Evolutionary conservation across 2,797 vertebrate genomes (phyloP).

Genomic region (Echiichthys vipera): DNA sequence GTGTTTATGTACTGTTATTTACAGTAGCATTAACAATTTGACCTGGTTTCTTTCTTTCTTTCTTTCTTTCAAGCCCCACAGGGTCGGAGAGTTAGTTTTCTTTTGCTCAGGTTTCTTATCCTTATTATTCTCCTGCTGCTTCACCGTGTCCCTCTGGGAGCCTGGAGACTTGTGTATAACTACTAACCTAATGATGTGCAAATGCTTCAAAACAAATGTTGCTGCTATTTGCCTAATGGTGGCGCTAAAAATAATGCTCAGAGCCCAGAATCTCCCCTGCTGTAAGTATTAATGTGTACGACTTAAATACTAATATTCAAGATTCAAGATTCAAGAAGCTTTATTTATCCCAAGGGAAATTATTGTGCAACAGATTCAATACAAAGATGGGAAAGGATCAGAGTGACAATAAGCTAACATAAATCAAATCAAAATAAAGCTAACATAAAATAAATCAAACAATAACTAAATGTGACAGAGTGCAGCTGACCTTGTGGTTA

Average conservation of each 20-base stretch:
- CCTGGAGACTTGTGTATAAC: slow-evolving; percentile 32
- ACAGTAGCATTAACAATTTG: slow-evolving; percentile 68
- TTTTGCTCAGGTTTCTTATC: slow-evolving; percentile 63
- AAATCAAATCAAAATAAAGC: no score
- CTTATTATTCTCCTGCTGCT: slow-evolving; percentile 58
- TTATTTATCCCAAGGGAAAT: no score
- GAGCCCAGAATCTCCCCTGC: not conserved
- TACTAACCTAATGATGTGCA: slow-evolving; percentile 54
- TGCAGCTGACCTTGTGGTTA: no score
- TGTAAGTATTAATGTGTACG: not conserved
- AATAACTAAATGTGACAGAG: no score
- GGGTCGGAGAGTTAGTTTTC: slow-evolving; percentile 38
- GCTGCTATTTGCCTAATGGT: slow-evolving; percentile 40
- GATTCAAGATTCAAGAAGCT: no score
- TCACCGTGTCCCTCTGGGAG: slow-evolving; percentile 21
- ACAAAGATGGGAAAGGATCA: no score
- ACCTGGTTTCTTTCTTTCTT: slow-evolving; percentile 62
- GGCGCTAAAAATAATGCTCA: slow-evolving; percentile 32
- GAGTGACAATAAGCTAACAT: no score
- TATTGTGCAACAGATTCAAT: no score
- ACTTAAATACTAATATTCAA: not conserved
- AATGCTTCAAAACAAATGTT: slow-evolving; percentile 47
- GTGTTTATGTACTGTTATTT: slow-evolving; percentile 67
- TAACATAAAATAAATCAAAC: no score
- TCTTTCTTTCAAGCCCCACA: slow-evolving; percentile 43